Conservation (phyloP, 2,888 invertebrate genomes). For the Muschampia plurimacula region DNA sequence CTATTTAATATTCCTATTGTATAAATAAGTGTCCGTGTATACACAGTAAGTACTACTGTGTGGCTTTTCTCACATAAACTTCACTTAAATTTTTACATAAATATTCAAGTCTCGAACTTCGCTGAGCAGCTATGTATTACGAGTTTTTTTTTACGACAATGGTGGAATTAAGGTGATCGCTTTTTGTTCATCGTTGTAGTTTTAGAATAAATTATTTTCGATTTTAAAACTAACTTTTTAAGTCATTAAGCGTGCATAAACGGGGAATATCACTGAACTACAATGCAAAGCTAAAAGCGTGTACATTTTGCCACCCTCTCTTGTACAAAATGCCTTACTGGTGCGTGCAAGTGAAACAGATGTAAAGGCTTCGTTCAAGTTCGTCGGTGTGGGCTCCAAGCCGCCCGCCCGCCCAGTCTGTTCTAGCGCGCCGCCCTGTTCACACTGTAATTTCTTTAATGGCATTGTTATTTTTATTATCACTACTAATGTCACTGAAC, state of each 20-base stretch:
- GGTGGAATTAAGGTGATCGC: background rate
- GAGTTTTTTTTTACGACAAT: background rate
- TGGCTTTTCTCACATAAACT: too few species aligned
- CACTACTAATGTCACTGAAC: constrained; percentile 33
- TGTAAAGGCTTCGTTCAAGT: constrained; percentile 62
- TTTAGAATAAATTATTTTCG: constrained; percentile 23
- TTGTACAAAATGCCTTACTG: constrained; percentile 49
- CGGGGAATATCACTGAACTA: constrained; percentile 34
- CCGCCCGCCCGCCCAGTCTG: constrained; percentile 83
- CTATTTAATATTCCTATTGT: too few species aligned
- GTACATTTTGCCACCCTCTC: constrained; percentile 67
- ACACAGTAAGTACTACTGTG: too few species aligned
- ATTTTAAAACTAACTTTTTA: constrained; percentile 30
- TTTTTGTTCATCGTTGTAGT: background rate
- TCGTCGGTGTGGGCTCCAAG: constrained; percentile 58
- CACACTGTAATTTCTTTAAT: constrained; percentile 48
- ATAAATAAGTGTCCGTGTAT: too few species aligned
- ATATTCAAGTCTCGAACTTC: background rate
- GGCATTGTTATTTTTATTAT: constrained; percentile 27
- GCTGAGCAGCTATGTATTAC: background rate
- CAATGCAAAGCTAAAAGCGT: constrained; percentile 60
- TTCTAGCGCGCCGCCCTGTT: constrained; percentile 64
- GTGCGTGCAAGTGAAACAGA: constrained; percentile 65
- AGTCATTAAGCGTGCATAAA: constrained; percentile 34
- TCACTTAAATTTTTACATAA: background rate